These are phyloP conservation scores for Netelia virgata DNA, from an alignment of 2,888 invertebrate species.

Conservation along the genomic window DNA sequence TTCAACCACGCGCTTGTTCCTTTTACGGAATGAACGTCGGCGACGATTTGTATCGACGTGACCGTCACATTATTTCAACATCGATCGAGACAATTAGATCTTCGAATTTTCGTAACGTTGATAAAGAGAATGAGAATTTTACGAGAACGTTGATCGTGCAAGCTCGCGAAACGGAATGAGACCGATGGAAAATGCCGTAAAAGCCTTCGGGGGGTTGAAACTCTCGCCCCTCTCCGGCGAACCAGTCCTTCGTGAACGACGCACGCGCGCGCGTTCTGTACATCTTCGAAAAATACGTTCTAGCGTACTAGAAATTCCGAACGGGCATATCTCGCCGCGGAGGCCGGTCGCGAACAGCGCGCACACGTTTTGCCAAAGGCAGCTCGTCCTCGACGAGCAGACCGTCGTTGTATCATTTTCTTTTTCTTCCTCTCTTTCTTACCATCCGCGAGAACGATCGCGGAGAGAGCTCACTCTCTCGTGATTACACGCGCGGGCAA, in stretches of 20 bases:
- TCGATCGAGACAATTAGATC: conserved; percentile 52
- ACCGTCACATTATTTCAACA: conserved; percentile 40
- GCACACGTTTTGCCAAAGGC: conserved; percentile 69
- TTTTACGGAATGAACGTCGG: conserved; percentile 35
- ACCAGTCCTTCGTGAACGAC: conserved; percentile 30
- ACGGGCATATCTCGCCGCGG: conserved; percentile 51
- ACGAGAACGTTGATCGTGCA: conserved; percentile 24
- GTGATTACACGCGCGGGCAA: conserved; percentile 73
- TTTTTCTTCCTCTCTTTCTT: conserved; percentile 49
- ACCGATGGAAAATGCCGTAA: conserved; percentile 33
- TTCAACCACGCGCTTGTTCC: conserved; percentile 15
- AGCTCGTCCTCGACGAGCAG: conserved; percentile 44
- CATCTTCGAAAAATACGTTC: conserved; percentile 63
- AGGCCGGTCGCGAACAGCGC: conserved; percentile 56
- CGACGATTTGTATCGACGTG: conserved; percentile 40
- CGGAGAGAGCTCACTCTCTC: conserved; percentile 41
- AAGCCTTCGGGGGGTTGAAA: conserved; percentile 41
- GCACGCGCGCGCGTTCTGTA: conserved; percentile 48
- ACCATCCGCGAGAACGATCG: conserved; percentile 41
- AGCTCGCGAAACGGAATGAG: conserved; percentile 11
- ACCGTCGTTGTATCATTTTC: conserved; percentile 37
- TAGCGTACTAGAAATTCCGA: conserved; percentile 72
- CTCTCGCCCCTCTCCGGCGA: conserved; percentile 15
- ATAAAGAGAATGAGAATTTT: conserved; percentile 46
- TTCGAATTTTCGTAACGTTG: conserved; percentile 8